Base-by-base conservation (phyloP, 2,888 invertebrate species). In the Pocota personata region DNA sequence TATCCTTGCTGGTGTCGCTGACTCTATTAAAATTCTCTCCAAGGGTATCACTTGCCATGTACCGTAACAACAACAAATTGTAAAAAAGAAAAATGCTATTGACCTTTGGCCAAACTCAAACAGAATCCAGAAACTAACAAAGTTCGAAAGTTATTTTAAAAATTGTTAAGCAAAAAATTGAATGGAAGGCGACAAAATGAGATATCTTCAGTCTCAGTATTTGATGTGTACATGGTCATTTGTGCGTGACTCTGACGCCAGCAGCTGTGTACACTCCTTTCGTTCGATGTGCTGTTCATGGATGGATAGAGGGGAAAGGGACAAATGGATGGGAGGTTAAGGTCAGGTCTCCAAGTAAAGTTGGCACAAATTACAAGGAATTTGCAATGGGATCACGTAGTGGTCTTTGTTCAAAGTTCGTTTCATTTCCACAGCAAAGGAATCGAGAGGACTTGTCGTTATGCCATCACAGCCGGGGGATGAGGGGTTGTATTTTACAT, bases 211-310 rank as follows among this genome's bases (percentile, higher is more conserved):
- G 57, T 37, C n/a, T 55, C 40, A 7, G 35, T 69, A 32, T 60
- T 60, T 60, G 60, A 77, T 52, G 60, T 77, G 50, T 69, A 69
- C 78, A 78, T 55, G 69, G 72, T 48, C 72, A 64, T 79, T 79
- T 71, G 71, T 57, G 71, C 78, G 78, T 79, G 72, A 78, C 69
- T 69, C 55, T 76, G 43, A 69, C 62, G 69, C 78, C 52, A 69
- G 46, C 30, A 40, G 1, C 40, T 8, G 19, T 40, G 10, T n/a
- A 19, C n/a, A 37, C n/a, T 57, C 48, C 60, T 55, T 60, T 32
- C 16, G 64, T 24, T 2, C 7, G 60, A 10, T 27, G 46, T 21
- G 37, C 35, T 24, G 24, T 24, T 3, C 24, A n/a, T n/a, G 24
- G 37, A 14, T 21, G 37, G 40, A 43, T 8, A 12, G 1, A 16